Evolutionary conservation across 2,113 vertebrate species (phyloP).

Genomic region (Amazona vittata): DNA sequence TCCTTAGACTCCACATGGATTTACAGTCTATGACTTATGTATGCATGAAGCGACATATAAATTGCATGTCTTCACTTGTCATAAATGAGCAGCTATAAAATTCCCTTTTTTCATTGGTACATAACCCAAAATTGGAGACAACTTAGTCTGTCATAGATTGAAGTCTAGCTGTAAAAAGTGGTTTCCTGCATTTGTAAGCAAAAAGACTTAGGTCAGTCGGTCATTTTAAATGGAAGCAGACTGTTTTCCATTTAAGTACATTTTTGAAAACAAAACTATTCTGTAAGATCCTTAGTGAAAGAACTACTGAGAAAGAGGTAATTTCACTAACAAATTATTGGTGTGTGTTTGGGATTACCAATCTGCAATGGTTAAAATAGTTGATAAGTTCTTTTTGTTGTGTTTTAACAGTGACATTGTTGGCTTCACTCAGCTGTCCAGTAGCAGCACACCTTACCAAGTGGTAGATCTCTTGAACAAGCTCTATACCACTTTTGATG

Average conservation of each 20-base stretch:
- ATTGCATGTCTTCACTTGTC: not conserved
- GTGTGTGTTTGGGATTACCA: not conserved
- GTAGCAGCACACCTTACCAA: conserved; percentile 83
- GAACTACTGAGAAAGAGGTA: not conserved
- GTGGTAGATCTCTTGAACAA: conserved; percentile 86
- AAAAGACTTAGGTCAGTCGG: not conserved
- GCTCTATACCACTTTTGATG: conserved; percentile 83
- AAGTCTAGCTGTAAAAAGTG: not conserved
- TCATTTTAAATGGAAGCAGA: not conserved
- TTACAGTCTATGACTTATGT: not conserved
- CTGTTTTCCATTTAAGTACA: not conserved
- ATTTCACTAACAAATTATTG: not conserved
- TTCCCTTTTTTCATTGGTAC: not conserved
- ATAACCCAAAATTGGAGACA: not conserved
- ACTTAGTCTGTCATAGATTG: not conserved
- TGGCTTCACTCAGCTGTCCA: conserved; percentile 86
- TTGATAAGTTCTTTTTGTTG: conserved; percentile 23
- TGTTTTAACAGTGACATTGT: conserved; percentile 81
- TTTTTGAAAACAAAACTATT: not conserved
- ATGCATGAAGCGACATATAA: not conserved
- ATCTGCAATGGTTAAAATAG: not conserved
- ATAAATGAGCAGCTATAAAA: not conserved
- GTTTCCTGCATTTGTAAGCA: not conserved
- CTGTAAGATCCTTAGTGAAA: not conserved
- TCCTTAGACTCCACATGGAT: not conserved